Conservation (phyloP, 2,797 vertebrate species). For the Lepus oiostolus region DNA sequence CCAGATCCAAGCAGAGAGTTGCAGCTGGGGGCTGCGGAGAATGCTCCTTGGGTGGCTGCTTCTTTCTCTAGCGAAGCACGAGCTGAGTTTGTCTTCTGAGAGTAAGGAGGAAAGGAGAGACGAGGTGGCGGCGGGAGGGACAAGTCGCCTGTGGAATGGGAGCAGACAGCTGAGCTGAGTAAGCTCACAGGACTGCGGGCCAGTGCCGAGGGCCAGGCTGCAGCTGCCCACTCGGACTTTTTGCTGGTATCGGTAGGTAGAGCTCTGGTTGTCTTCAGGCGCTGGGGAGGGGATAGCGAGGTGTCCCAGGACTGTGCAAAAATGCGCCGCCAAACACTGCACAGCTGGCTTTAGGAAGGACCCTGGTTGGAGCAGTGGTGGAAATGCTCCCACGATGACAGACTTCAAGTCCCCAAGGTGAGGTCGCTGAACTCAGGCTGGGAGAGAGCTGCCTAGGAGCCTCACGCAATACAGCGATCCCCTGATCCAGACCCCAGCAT, state of each 20-base stretch:
- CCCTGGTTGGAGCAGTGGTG: neutral
- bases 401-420: neutral
- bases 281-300: neutral
- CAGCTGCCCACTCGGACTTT: neutral
- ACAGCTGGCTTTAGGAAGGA: neutral
- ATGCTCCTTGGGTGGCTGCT: neutral
- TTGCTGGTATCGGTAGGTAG: neutral
- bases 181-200: neutral
- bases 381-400: neutral
- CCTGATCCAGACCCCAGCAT: neutral
- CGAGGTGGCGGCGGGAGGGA: neutral
- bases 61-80: neutral
- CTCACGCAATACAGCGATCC: neutral
- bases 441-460: neutral
- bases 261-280: constrained; percentile 22
- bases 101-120: neutral
- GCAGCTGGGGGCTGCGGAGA: neutral
- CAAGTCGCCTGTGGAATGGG: neutral
- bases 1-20: neutral
- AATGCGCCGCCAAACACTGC: neutral
- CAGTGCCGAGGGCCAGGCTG: neutral
- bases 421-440: neutral
- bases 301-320: neutral
- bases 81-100: neutral
- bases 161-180: neutral